Evolutionary conservation across 2,797 vertebrate genomes (phyloP), one percentile per base, ranked within the genome.

Genomic region (Steatocranus sp.): DNA sequence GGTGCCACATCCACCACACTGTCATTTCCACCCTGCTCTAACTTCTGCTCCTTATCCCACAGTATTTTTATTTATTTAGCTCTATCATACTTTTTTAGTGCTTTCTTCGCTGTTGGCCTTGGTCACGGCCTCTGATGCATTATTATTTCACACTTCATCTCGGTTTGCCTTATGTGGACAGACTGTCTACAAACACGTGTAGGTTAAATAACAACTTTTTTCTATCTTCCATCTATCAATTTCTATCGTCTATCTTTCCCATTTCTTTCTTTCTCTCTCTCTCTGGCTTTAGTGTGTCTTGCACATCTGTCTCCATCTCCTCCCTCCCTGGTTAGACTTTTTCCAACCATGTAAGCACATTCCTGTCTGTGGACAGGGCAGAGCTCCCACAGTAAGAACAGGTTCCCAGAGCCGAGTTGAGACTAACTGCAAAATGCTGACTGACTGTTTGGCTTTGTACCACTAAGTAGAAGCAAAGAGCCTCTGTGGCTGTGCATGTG

Each of bases 261-360:
- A 49, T 56, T 46, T 46, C 66, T 46, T n/a, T 48, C 68, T 48
- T 1, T 73, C 36, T 58, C 18, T 75, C 68, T 83, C 70, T 83
- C 80, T 48, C 75, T 48, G 15, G 23, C 41, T 73, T 70, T 48
- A 48, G 41, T 48, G 41, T 48, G 41, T 84, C 80, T 84, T 82
- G 76, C 87, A 92, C 83, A 78, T 92, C 81, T 86, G 83, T 90
- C 84, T 88, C 78, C 76, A 82, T 91, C 78, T 83, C 76, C 86
- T 87, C 85, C 82, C 85, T 83, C 81, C 49, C 78, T 80, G 83
- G 73, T 91, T 89, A 63, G 80, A 85, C 82, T 92, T 94, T 95
- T 96, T 95, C 94, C 94, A 93, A 88, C 87, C 80, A 68, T 93
- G 93, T 94, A 95, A 96, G 95, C 94, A 95, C 93, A 96, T 96